Conservation (phyloP, 2,113 vertebrate genomes). For the Heterochromis multidens region DNA sequence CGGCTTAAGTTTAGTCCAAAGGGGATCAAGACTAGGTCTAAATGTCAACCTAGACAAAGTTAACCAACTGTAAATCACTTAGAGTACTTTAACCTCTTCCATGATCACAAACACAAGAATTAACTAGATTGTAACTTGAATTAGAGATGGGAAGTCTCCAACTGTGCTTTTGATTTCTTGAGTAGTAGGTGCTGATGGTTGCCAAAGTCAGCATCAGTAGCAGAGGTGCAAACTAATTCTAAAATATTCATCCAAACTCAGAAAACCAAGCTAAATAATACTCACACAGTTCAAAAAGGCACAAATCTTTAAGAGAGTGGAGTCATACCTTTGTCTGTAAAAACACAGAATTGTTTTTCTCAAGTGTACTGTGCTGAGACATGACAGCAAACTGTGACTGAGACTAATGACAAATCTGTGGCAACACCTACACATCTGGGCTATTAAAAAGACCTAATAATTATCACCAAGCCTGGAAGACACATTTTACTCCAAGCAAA, state of each 20-base stretch:
- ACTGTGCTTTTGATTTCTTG: neutral
- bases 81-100: neutral
- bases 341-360: neutral
- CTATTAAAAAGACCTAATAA: neutral
- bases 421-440: neutral
- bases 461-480: neutral
- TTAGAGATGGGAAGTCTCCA: neutral
- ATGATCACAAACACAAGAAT: neutral
- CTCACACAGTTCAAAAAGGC: neutral
- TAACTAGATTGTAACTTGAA: neutral
- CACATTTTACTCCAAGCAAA: neutral
- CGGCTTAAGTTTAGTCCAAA: neutral
- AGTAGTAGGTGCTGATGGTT: no score
- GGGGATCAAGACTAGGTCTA: neutral
- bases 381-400: neutral
- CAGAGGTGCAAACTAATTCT: neutral
- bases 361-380: neutral
- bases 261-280: neutral
- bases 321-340: neutral
- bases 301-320: neutral
- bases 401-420: neutral
- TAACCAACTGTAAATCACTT: neutral
- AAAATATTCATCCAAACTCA: neutral
- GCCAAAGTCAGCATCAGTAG: no score
- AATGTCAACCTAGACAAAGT: neutral